These are phyloP conservation scores for Callinectes sapidus DNA, from an alignment of 2,888 invertebrate genomes.

Conservation along the genomic window DNA sequence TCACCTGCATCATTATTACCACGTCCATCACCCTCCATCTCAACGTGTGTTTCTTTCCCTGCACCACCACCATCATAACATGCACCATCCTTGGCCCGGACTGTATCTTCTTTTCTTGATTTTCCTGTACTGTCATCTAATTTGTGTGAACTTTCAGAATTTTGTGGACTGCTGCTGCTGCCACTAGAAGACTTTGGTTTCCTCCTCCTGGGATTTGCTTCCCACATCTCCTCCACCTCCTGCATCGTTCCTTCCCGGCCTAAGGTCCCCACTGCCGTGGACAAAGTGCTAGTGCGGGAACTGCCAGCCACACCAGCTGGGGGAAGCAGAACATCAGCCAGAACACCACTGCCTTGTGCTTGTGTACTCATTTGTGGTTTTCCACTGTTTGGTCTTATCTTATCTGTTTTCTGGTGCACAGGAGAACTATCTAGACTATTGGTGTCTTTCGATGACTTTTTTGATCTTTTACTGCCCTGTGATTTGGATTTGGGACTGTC, in stretches of 20 bases:
- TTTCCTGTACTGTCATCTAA: not conserved
- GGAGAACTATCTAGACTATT: not conserved
- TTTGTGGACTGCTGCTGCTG: constrained; percentile 35
- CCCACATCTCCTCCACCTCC: constrained; percentile 74
- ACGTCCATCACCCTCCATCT: not conserved
- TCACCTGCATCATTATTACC: constrained; percentile 25
- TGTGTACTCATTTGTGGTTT: not conserved
- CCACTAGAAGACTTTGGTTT: constrained; percentile 29
- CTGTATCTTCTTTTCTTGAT: not conserved
- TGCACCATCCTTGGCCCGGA: not conserved
- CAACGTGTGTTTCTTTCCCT: not conserved
- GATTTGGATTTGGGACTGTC: constrained; percentile 27
- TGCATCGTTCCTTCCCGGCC: constrained; percentile 74
- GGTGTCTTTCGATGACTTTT: constrained; percentile 18
- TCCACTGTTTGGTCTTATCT: not conserved
- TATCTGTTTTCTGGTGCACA: not conserved
- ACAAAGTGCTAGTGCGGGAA: constrained; percentile 11
- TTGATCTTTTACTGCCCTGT: not conserved
- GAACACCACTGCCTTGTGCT: not conserved
- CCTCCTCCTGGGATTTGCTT: constrained; percentile 73
- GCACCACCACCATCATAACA: not conserved
- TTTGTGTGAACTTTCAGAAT: constrained; percentile 38
- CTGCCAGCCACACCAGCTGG: not conserved
- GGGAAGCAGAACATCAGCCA: not conserved
- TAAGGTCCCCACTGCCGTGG: constrained; percentile 73